Base-by-base conservation (phyloP, 92 coral and sea anemone genomes). In the Zoanthus sansibaricus region DNA sequence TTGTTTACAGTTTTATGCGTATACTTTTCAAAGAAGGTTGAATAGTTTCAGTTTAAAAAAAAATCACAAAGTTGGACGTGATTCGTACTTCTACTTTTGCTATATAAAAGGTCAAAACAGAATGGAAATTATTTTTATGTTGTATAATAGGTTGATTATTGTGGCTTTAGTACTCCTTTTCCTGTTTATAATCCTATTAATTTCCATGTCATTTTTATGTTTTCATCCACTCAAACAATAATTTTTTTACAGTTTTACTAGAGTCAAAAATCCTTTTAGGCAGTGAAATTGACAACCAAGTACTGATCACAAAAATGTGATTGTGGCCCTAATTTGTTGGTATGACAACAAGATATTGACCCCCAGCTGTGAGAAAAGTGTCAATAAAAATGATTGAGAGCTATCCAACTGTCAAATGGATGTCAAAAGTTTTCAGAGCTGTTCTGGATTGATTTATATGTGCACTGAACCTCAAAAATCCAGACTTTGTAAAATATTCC, bases 341-440 rank as follows among this genome's bases (percentile, higher is more conserved):
- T 32, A 76, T 52, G 67, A 76, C 82, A 76, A 54, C 82, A 48
- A 54, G 82, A 76, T 76, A 76, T 52, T 55, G 68, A 76, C 68
- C 82, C 47, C 82, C 82, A 76, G 52, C 68, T 51, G 82, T 51
- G 49, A 31, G 52, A 76, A 76, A 51, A 76, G 82, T 76, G 59
- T 76, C 16, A 46, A 67, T 6, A 76, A 25, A 76, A 76, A 54
- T 25, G 33, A 51, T 52, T 51, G 67, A 76, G 47, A 25, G 47
- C 64, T 25, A 76, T 21, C 82, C 30, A 76, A 51, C 18, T 6
- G 31, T 76, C 42, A 2, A 14, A 76, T 54, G 18, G 67, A 25
- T 76, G 67, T 4, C 45, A 31, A 52, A 76, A 76, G 1, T 54
- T 14, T 45, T 54, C 52, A 25, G 25, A 52, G 52, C n/a, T 54